Evolutionary conservation across 2,113 vertebrate species (phyloP), one percentile per base, ranked within the genome.

Genomic region (Polyodon spathula): DNA sequence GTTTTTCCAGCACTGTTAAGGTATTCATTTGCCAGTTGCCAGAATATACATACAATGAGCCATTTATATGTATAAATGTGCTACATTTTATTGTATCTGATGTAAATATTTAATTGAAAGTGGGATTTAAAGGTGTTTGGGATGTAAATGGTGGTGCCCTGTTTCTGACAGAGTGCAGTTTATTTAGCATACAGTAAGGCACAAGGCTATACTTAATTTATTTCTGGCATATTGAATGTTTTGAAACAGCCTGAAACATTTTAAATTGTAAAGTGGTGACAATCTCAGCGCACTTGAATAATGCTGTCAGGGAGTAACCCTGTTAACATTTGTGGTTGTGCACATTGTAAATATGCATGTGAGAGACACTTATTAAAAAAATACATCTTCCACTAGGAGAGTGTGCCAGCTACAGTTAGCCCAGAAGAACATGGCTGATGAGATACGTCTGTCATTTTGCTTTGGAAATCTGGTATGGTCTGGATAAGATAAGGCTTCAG

Each of bases 401-500:
- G 27, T 27, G 27, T 27, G 27, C 27, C 27, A 27, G 27, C 3
- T 27, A 27, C 27, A 27, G 27, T 27, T 27, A 27, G 27, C 27
- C 27, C 27, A 27, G 3, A 27, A 27, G 27, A 27, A 27, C 27
- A 27, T 27, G 27, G 27, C 27, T 27, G 27, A 27, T 27, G 27
- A 27, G 27, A 27, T 27, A 27, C 27, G 3, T 27, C 27, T 27
- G 27, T 27, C 27, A 27, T 55, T 55, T 55, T 37, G 54, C 15
- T 55, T 17, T 27, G 54, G 54, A 56, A 56, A 39, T 56, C 11
- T 38, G 54, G 54, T 7, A 8, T 8, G 40, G 56, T 41, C 39
- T 17, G 40, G 15, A 6, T n/a, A 40, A 58, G 56, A 58, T 42
- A 58, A 58, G 56, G 38, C 56, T 27, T 27, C 27, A 40, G 54